Percentiles rank a stretch among this genome's conserved stretches.
These are phyloP conservation scores for Pollenia labialis DNA, from an alignment of 2,888 invertebrate species.

Conservation along the genomic window DNA sequence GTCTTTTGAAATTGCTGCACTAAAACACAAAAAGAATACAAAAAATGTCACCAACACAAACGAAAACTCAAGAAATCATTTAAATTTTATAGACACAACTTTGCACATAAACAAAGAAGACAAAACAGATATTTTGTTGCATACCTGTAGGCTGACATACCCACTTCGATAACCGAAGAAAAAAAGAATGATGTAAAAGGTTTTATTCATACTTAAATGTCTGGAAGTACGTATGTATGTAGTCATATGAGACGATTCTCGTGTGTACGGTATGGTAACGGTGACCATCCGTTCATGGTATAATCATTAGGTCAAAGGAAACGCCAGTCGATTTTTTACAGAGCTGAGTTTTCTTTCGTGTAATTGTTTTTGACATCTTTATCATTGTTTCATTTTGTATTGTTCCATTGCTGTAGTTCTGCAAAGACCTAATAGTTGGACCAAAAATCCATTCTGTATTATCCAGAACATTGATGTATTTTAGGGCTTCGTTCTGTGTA, in stretches of 20 bases:
- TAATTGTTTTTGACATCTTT: too few relatives aligned
- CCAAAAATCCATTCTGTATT: too few relatives aligned
- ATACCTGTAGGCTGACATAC: slow-evolving; percentile 57
- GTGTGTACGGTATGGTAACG: too few relatives aligned
- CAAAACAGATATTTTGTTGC: slow-evolving; percentile 28
- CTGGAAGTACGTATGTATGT: not conserved
- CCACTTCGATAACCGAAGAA: slow-evolving; percentile 32
- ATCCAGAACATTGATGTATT: too few relatives aligned
- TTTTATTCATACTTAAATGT: not conserved
- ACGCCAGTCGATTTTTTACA: too few relatives aligned
- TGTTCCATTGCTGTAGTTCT: too few relatives aligned
- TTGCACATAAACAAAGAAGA: slow-evolving; percentile 14
- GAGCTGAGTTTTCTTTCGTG: too few relatives aligned
- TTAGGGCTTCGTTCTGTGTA: too few relatives aligned
- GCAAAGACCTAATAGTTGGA: too few relatives aligned
- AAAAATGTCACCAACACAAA: slow-evolving; percentile 32
- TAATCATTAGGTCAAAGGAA: too few relatives aligned
- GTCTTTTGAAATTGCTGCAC: slow-evolving; percentile 57
- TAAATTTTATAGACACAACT: slow-evolving; percentile 56
- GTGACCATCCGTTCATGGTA: too few relatives aligned
- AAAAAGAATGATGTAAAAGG: slow-evolving; percentile 13
- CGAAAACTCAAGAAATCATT: slow-evolving; percentile 47
- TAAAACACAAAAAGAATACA: slow-evolving; percentile 6
- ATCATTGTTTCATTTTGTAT: too few relatives aligned
- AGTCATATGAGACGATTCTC: not conserved